Evolutionary conservation across 2,797 vertebrate genomes (phyloP), one percentile per base, ranked within the genome.

Genomic region (Delichon dasypus): DNA sequence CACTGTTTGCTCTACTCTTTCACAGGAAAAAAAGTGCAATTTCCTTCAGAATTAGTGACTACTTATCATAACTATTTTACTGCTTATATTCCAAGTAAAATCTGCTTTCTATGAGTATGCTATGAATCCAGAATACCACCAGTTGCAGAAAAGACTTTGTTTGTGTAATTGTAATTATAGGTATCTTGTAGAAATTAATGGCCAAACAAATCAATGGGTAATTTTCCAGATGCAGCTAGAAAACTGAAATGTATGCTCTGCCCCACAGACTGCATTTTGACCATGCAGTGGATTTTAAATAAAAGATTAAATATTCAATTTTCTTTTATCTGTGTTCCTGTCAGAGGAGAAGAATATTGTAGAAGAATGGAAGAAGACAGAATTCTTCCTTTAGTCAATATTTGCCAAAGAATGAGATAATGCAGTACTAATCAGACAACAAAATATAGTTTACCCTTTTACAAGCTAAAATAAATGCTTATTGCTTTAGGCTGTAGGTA

Each of bases 391-490:
- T 89, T 40, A 93, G 87, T 91, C 72, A 92, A 87, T 91, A 93
- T 67, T 90, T 92, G 65, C 23, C n/a, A 64, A 94, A 94, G 95
- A 93, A 89, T 79, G 64, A 93, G 51, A 83, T 86, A 94, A 89
- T 11, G 36, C n/a, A 68, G 47, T 75, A 65, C 10, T 83, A 95
- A 91, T 30, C 29, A 91, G 85, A 87, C 34, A 90, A 60, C 23
- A 87, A 95, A 94, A 92, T 94, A 90, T 34, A 10, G 58, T 88
- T 94, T 85, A 81, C 38, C 18, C 16, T 88, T 89, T 73, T 65
- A 38, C 6, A 87, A 92, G 95, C 78, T 82, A 92, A 94, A 96
- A 96, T 50, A 95, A 95, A 96, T 91, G 86, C 16, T 93, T 72
- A 89, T 88, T 95, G 90, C n/a, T 92, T 93, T 91, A 94, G 70